Evolutionary conservation across 1,140 invertebrate species (phyloP).

Genomic region (Sesamia nonagrioides): DNA sequence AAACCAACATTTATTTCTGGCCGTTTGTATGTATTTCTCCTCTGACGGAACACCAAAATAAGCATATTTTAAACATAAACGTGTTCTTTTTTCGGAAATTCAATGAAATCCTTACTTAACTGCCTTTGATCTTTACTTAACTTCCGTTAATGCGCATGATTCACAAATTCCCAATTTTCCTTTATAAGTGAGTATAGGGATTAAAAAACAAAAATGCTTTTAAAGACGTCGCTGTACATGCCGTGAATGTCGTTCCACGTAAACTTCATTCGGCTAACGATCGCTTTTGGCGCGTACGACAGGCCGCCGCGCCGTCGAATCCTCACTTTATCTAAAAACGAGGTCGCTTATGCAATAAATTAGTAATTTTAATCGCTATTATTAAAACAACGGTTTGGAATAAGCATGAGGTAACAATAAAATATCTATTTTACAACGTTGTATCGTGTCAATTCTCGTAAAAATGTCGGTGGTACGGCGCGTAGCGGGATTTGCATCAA

Average conservation of each 20-base stretch:
- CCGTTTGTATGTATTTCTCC: neutral
- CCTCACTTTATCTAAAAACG: slow-evolving; percentile 78
- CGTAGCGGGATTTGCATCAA: slow-evolving; percentile 72
- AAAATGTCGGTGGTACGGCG: slow-evolving; percentile 69
- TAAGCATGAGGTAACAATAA: slow-evolving; percentile 75
- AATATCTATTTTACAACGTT: slow-evolving; percentile 76
- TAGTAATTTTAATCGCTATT: slow-evolving; percentile 83
- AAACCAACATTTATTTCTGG: neutral
- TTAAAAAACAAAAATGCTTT: slow-evolving; percentile 38
- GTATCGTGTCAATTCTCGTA: slow-evolving; percentile 72
- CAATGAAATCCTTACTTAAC: slow-evolving; percentile 36
- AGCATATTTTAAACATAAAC: slow-evolving; percentile 17
- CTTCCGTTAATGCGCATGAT: slow-evolving; percentile 25
- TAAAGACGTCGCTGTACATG: slow-evolving; percentile 12
- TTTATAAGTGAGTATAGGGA: slow-evolving; percentile 29
- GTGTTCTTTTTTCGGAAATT: slow-evolving; percentile 10
- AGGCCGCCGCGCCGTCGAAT: slow-evolving; percentile 56
- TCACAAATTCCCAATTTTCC: slow-evolving; percentile 35
- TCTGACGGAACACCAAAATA: slow-evolving; percentile 17
- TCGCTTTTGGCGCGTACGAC: slow-evolving; percentile 56
- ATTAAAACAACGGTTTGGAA: slow-evolving; percentile 79
- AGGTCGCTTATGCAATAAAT: slow-evolving; percentile 78
- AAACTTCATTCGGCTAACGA: slow-evolving; percentile 69
- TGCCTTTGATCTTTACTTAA: slow-evolving; percentile 36
- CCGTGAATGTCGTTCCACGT: slow-evolving; percentile 71